Base-by-base conservation (phyloP, 92 coral and sea anemone genomes). In the Porites evermanni region DNA sequence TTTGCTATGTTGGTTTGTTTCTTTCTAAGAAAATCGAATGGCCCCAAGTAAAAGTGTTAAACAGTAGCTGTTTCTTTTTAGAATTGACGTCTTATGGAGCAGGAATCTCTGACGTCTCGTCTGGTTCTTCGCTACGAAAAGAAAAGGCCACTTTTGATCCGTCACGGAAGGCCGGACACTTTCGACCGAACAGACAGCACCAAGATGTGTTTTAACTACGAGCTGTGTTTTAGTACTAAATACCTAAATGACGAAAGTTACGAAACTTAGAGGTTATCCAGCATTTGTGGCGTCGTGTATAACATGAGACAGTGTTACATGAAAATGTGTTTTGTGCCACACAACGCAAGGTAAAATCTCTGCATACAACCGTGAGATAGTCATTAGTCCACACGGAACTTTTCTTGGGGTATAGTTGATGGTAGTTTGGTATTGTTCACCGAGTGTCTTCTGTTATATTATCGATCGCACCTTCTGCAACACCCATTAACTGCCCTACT, bases 111-210 rank as follows among this genome's bases (percentile, higher is more conserved):
- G 58, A 72, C 0, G 17, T 53, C 12, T n/a, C 80, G 18, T 74
- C 80, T 75, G 21, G 73, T 9, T 74, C 87, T 72, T 83, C 87
- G 19, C 23, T 74, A 17, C 51, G 4, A 50, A 83, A 83, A 38
- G 87, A 73, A 50, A 51, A 16, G 52, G 64, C 80, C 8, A 65
- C 54, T 63, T 51, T 83, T 23, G 87, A 83, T 11, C 53, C 79
- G 12, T 72, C 79, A 63, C 87, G 63, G 24, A 74, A 83, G 80
- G 14, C 73, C 72, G 80, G 24, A 10, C 26, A 53, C 63, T 50
- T 52, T 73, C 72, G 44, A 53, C 80, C 78, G 12, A 61, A 44
- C 53, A 73, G 70, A 52, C 72, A 53, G 64, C 87, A 64, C 19
- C 80, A 73, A 70, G 78, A 70, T 64, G 87, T 74, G 11, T 83